Evolutionary conservation across 2,113 vertebrate genomes (phyloP).

Genomic region (Carollia perspicillata): DNA sequence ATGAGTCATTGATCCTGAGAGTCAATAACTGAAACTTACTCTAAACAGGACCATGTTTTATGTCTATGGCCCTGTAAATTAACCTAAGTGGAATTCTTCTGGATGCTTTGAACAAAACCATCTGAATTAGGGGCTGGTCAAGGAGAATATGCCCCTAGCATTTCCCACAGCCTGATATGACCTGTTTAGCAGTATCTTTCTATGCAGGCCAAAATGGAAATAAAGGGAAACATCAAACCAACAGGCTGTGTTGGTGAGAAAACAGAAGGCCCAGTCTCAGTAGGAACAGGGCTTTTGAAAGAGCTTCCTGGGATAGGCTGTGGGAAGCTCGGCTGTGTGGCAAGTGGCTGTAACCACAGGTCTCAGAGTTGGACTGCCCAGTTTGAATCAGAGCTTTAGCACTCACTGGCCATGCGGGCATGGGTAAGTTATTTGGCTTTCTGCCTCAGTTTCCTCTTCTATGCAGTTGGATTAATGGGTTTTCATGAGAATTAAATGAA

Average conservation of each 20-base stretch:
- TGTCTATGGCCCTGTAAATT: constrained; percentile 36
- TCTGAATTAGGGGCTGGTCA: constrained; percentile 28
- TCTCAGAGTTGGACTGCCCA: not conserved
- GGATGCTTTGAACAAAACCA: constrained; percentile 23
- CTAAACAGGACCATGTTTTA: not conserved
- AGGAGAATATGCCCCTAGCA: not conserved
- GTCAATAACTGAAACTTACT: constrained; percentile 46
- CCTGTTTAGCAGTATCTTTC: not conserved
- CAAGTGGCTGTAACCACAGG: not conserved
- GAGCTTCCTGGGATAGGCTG: not conserved
- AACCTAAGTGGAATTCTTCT: constrained; percentile 44
- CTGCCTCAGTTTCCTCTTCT: not conserved
- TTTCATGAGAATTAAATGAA: not conserved
- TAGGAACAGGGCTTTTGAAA: not conserved
- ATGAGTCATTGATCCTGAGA: constrained; percentile 58
- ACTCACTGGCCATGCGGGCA: not conserved
- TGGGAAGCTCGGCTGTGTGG: not conserved
- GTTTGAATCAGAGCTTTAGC: not conserved
- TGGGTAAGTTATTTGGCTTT: not conserved
- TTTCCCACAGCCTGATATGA: not conserved
- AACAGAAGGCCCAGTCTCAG: not conserved
- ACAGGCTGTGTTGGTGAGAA: not conserved
- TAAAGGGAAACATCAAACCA: not conserved
- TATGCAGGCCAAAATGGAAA: not conserved
- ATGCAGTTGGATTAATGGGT: not conserved